Evolutionary conservation across 1,140 invertebrate species (phyloP).

Genomic region (Drosophila neocordata): DNA sequence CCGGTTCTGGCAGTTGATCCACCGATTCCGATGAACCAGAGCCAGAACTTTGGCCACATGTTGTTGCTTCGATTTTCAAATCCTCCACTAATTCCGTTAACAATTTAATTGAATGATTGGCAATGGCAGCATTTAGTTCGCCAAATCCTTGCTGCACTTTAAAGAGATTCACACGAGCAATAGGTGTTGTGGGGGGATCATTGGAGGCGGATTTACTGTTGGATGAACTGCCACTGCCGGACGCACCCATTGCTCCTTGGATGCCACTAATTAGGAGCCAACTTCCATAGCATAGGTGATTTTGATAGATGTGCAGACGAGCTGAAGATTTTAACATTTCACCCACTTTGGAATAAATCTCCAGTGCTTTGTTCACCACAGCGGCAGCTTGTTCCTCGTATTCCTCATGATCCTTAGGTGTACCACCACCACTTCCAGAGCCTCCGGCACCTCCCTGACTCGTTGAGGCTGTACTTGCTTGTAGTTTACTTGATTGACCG

Average conservation of each 20-base stretch:
- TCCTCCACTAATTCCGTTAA: conserved; percentile 87
- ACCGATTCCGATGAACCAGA: not conserved
- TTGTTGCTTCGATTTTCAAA: conserved; percentile 87
- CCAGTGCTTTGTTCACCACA: conserved; percentile 87
- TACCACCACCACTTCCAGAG: not conserved
- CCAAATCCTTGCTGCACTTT: conserved; percentile 90
- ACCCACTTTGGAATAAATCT: conserved; percentile 92
- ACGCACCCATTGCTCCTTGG: conserved; percentile 86
- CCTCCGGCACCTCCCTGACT: conserved; percentile 13
- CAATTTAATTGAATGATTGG: conserved; percentile 88
- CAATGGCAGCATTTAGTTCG: conserved; percentile 91
- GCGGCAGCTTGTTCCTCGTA: conserved; percentile 72
- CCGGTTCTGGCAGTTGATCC: conserved; percentile 82
- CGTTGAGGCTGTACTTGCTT: conserved; percentile 36
- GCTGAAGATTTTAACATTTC: conserved; percentile 92
- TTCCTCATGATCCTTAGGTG: conserved; percentile 68
- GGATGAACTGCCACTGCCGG: conserved; percentile 52
- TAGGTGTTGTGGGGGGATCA: conserved; percentile 65
- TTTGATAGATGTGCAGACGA: conserved; percentile 93
- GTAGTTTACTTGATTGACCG: conserved; percentile 33
- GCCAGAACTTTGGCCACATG: conserved; percentile 83
- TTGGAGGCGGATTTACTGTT: conserved; percentile 28
- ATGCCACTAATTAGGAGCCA: conserved; percentile 94
- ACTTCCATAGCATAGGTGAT: conserved; percentile 92
- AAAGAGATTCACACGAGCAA: conserved; percentile 79